Evolutionary conservation across 2,888 invertebrate genomes (phyloP).

Genomic region (Polyommatus iphigenia): DNA sequence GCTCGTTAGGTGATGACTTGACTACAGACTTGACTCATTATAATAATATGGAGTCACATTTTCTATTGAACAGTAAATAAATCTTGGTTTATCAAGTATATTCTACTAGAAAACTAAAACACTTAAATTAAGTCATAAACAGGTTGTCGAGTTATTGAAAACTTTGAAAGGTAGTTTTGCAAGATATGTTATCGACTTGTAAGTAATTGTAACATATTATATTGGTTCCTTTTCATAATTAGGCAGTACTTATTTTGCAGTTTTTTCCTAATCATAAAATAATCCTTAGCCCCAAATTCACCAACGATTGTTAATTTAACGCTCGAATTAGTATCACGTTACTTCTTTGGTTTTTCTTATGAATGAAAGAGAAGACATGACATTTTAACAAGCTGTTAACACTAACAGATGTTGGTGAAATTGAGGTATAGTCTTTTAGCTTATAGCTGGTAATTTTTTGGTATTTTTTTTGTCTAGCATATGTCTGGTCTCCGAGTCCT

Average conservation of each 20-base stretch:
- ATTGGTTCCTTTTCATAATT: slow-evolving; percentile 1
- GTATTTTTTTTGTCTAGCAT: no score
- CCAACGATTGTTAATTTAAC: no score
- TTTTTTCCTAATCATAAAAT: background rate
- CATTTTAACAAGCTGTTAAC: no score
- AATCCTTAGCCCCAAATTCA: no score
- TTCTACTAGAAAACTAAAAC: background rate
- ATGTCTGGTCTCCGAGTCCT: no score
- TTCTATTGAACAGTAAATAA: background rate
- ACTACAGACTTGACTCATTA: background rate
- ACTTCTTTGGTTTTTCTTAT: no score
- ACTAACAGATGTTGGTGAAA: no score
- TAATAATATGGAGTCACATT: background rate
- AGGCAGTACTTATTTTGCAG: background rate
- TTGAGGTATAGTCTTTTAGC: no score
- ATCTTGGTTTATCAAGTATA: background rate
- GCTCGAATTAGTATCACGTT: no score
- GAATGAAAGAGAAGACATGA: no score
- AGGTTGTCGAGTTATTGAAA: background rate
- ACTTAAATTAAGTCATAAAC: background rate
- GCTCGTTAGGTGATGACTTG: background rate
- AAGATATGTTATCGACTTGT: background rate
- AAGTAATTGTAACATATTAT: background rate
- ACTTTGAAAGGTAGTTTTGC: background rate
- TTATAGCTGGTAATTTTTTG: no score